Percentiles rank a stretch among this genome's conserved stretches.
phyloP scores from a whole-genome alignment of 2,797 vertebrate species.

The Falco naumanni region DNA sequence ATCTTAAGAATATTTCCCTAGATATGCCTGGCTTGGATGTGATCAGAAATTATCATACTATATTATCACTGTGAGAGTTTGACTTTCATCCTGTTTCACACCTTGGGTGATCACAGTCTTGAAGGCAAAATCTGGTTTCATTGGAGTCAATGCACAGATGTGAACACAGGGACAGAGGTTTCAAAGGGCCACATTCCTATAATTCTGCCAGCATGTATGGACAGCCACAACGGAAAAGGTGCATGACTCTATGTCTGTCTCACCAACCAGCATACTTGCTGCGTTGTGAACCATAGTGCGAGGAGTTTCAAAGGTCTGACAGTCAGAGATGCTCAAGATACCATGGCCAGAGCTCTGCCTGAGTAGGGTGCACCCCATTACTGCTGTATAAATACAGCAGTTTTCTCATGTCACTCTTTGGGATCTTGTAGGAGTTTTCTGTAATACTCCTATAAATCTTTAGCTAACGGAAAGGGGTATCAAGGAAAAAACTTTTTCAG shows the following conservation, averaged over 20 bases:
- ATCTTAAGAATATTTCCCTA: not conserved
- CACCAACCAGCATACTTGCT: not conserved
- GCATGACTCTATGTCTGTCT: not conserved
- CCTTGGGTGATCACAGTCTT: not conserved
- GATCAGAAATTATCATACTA: not conserved
- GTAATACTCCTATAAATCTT: not conserved
- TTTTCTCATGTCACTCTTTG: not conserved
- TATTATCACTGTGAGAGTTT: not conserved
- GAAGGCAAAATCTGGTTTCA: not conserved
- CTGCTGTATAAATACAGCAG: not conserved
- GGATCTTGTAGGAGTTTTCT: not conserved
- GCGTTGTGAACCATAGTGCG: not conserved
- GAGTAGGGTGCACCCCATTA: no score
- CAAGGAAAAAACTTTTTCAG: not conserved
- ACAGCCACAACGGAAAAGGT: not conserved
- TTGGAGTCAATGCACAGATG: not conserved
- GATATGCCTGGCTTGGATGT: not conserved
- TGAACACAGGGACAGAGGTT: not conserved
- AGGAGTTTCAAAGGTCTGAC: not conserved
- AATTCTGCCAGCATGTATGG: not conserved
- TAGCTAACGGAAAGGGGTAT: not conserved
- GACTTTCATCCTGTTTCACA: not conserved
- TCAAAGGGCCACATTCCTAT: rapidly evolving
- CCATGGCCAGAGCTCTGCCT: not conserved
- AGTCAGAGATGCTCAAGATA: not conserved